Evolutionary conservation across 2,113 vertebrate species (phyloP).

Genomic region (Macaca nemestrina): DNA sequence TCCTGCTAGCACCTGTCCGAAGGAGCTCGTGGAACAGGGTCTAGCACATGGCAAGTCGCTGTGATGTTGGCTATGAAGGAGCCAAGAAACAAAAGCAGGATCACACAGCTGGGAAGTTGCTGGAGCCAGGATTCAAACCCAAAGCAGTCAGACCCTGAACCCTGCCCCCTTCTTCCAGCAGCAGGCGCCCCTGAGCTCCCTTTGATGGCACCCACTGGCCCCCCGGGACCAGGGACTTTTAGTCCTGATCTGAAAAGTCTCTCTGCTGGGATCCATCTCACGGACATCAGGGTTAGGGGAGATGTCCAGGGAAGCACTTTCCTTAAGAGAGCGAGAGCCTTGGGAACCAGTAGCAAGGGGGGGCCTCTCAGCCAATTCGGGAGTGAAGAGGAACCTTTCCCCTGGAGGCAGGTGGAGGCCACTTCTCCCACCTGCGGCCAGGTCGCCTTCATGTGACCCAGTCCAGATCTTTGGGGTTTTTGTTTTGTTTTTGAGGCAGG

Average conservation of each 20-base stretch:
- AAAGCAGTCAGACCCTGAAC: background rate
- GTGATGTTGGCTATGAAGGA: rapidly evolving
- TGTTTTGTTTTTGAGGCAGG: too few relatives aligned
- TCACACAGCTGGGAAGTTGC: background rate
- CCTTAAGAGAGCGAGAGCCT: background rate
- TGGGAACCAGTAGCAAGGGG: background rate
- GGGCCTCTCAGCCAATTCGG: rapidly evolving
- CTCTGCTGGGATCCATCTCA: background rate
- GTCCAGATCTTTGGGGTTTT: background rate
- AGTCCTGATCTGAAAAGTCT: background rate
- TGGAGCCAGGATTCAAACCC: background rate
- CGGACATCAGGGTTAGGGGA: background rate
- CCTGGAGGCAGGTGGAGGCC: background rate
- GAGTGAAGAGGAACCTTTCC: background rate
- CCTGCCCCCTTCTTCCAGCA: rapidly evolving
- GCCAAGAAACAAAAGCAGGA: background rate
- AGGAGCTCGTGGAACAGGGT: background rate
- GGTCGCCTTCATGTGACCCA: background rate
- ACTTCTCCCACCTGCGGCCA: background rate
- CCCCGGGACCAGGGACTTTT: background rate
- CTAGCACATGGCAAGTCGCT: background rate
- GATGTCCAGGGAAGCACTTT: background rate
- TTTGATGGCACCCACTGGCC: background rate
- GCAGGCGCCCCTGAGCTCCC: rapidly evolving
- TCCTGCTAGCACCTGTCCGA: rapidly evolving